Percentiles rank a stretch among this genome's conserved stretches.
Conservation (phyloP, 2,888 invertebrate species). For the Epinotia ramella region DNA sequence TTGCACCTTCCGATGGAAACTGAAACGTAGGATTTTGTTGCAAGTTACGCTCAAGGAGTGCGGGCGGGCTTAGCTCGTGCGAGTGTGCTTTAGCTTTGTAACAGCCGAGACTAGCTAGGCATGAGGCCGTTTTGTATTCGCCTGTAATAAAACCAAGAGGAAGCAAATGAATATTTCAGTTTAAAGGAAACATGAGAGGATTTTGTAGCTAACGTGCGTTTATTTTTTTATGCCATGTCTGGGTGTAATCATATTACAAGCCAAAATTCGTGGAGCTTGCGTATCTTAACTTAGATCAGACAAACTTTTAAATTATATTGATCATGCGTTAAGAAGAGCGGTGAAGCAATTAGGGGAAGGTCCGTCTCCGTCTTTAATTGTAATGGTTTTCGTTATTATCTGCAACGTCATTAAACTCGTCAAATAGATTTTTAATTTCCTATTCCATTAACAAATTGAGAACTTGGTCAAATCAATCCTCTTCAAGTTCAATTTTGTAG, state of each 20-base stretch:
- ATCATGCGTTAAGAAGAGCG: constrained; percentile 23
- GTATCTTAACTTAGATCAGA: not conserved
- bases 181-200: constrained; percentile 38
- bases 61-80: constrained; percentile 66
- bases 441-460: constrained; percentile 10
- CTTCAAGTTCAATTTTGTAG: not conserved
- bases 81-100: constrained; percentile 66
- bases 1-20: constrained; percentile 72
- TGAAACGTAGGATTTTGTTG: constrained; percentile 75
- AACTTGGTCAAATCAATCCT: not conserved
- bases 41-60: constrained; percentile 69
- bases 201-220: constrained; percentile 13
- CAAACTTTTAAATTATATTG: constrained; percentile 14
- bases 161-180: constrained; percentile 61
- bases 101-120: constrained; percentile 60
- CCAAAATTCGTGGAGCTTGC: not conserved
- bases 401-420: constrained; percentile 24
- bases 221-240: constrained; percentile 5
- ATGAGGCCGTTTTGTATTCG: constrained; percentile 65
- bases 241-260: not conserved
- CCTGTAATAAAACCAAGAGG: constrained; percentile 64
- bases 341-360: constrained; percentile 23
- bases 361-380: constrained; percentile 13
- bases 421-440: constrained; percentile 24
- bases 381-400: constrained; percentile 24